Evolutionary conservation across 1,140 invertebrate genomes (phyloP).

Genomic region (Agraylea sexmaculata): DNA sequence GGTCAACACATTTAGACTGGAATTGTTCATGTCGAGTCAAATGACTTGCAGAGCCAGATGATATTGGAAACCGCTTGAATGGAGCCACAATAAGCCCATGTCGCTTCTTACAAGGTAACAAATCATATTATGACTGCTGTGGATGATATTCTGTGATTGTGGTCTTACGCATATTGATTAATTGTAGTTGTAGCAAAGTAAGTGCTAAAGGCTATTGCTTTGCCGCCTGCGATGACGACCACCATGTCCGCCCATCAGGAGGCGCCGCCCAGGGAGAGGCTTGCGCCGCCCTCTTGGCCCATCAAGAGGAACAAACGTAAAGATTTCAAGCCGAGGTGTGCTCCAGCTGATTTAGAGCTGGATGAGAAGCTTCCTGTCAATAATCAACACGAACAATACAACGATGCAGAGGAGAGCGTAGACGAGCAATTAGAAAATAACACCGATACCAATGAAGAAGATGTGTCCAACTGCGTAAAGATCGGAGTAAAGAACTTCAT

Average conservation of each 20-base stretch:
- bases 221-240: constrained; percentile 32
- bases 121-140: too few species aligned
- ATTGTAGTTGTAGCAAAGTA: too few species aligned
- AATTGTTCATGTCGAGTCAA: too few species aligned
- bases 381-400: not conserved
- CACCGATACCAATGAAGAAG: constrained; percentile 26
- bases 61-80: too few species aligned
- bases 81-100: too few species aligned
- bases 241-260: constrained; percentile 28
- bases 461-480: constrained; percentile 26
- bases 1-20: too few species aligned
- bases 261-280: constrained; percentile 32
- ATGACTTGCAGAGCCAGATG: too few species aligned
- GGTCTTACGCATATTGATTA: too few species aligned
- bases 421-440: constrained; percentile 17
- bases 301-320: constrained; percentile 54
- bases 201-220: too few species aligned
- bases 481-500: constrained; percentile 39
- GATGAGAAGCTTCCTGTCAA: too few species aligned
- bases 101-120: too few species aligned
- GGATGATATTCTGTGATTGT: too few species aligned
- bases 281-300: constrained; percentile 39
- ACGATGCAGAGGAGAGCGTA: constrained; percentile 4
- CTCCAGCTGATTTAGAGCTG: constrained; percentile 44
- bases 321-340: constrained; percentile 53